Base-by-base conservation (phyloP, 2,797 vertebrate genomes). In the Enteromius mattozi region DNA sequence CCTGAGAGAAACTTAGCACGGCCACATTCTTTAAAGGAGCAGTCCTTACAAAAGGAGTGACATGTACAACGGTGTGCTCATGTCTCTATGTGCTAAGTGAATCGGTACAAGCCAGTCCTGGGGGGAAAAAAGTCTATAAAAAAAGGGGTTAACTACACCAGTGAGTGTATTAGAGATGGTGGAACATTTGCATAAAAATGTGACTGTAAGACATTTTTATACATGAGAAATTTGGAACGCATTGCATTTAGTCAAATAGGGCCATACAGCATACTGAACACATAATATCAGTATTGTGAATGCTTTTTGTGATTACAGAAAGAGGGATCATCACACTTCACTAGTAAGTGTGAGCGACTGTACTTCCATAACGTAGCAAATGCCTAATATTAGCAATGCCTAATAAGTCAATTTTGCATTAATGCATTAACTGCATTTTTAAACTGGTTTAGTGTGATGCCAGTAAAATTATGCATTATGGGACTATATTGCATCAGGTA, bases 1-100 rank as follows among this genome's bases (percentile, higher is more conserved):
- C 94, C 93, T 94, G 93, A 90, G 92, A 93, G 92, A 93, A 95
- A 94, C 93, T 86, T 91, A 94, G 93, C 93, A 93, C 89, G 93
- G 92, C 88, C 91, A 93, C 92, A 92, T 92, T 93, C 94, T 94
- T 95, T 94, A 94, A 93, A 95, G 92, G 91, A 91, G 87, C 86
- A 90, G 81, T 37, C 72, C 13, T 45, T 33, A 82, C 79, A 77
- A 82, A 72, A 45, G 72, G 82, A 65, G 63, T 84, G 65, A 80
- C 82, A 81, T 1, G 16, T 71, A 82, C 56, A 70, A 63, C 10
- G 24, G 40, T 68, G 17, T 14, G 24, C 17, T 6, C 40, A 42
- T 83, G 70, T 87, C 40, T 70, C 47, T 16, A 10, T 2, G 1
- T 5, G 51, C 14, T 49, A 69, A 37, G 69, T 51, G 70, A 79